Evolutionary conservation across 2,113 vertebrate genomes (phyloP).

Genomic region (Aegithalos caudatus): DNA sequence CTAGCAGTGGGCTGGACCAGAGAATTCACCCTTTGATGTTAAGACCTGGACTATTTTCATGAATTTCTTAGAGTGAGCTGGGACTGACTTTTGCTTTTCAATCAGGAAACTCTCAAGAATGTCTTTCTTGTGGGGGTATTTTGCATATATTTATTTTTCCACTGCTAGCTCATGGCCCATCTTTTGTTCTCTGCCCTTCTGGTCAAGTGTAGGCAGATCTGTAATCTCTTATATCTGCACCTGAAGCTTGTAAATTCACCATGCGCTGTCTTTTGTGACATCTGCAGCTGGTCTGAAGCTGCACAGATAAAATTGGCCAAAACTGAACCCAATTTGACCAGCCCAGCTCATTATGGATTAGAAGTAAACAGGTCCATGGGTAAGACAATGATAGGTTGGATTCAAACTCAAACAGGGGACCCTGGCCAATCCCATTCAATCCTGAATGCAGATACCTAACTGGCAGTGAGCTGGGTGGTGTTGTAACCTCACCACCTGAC

Average conservation of each 20-base stretch:
- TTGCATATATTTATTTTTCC: background rate
- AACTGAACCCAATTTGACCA: background rate
- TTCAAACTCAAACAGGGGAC: background rate
- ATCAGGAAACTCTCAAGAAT: conserved; percentile 1
- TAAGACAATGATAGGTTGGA: background rate
- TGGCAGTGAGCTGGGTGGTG: background rate
- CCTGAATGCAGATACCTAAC: background rate
- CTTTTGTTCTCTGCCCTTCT: background rate
- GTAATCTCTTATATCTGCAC: background rate
- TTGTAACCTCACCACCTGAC: no score
- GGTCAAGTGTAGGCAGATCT: background rate
- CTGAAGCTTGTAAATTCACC: background rate
- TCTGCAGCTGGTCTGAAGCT: background rate
- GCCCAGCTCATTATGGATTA: background rate
- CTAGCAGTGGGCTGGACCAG: background rate
- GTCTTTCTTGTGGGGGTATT: background rate
- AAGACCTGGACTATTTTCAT: background rate
- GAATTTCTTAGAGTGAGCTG: background rate
- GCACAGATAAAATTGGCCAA: background rate
- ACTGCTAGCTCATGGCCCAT: background rate
- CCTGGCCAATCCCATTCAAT: background rate
- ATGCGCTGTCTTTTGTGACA: background rate
- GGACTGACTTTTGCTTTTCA: background rate
- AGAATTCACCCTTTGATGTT: background rate
- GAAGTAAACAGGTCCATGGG: background rate